These are phyloP conservation scores for Drosophila pruinosa DNA, from an alignment of 1,140 invertebrate genomes.

Conservation along the genomic window DNA sequence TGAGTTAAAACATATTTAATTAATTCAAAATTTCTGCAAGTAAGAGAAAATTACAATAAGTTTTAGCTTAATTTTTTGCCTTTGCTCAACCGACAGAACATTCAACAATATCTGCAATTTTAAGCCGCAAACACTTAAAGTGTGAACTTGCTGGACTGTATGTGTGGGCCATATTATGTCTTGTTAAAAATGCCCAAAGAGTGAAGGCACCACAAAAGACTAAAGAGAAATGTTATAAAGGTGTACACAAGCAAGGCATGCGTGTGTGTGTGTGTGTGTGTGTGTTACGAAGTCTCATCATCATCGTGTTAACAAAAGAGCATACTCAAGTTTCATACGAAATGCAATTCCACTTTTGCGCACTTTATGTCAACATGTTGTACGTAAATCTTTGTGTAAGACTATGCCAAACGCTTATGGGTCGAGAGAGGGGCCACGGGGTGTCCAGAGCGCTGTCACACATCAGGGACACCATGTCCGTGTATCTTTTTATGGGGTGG, in stretches of 20 bases:
- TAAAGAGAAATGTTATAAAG: constrained; percentile 8
- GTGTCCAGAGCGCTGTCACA: not conserved
- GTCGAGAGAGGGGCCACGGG: not conserved
- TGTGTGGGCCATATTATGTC: constrained; percentile 44
- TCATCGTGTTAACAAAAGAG: constrained; percentile 78
- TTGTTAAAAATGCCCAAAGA: constrained; percentile 74
- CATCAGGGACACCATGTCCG: constrained; percentile 4
- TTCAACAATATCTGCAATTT: constrained; percentile 34
- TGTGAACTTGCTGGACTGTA: constrained; percentile 18
- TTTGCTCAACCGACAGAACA: constrained; percentile 11
- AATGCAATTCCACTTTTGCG: constrained; percentile 80
- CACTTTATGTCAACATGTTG: constrained; percentile 81
- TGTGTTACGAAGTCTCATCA: constrained; percentile 37
- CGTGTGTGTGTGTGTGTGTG: constrained; percentile 6
- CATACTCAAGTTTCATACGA: constrained; percentile 81
- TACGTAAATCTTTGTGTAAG: constrained; percentile 80
- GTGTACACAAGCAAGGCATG: not conserved
- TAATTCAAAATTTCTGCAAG: too few species aligned
- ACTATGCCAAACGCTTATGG: constrained; percentile 69
- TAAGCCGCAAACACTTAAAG: constrained; percentile 38
- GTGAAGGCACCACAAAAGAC: constrained; percentile 30
- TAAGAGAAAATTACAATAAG: not conserved
- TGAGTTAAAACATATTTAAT: not conserved
- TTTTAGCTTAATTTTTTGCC: not conserved
- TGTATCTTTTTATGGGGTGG: constrained; percentile 14